Conservation (phyloP, 1,140 invertebrate species). For the Bombyx mori region ASM3026992v2 NC_085127.1:5036501-5037000, state of each 20-base stretch:
- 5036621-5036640: too few species aligned
- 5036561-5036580: too few species aligned
- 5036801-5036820: slow-evolving; percentile 6
- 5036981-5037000: not conserved
- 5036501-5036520: too few species aligned
- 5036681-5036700: not conserved
- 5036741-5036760: slow-evolving; percentile 9
- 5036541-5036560: too few species aligned
- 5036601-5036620: too few species aligned
- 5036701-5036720: slow-evolving; percentile 3
- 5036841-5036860: slow-evolving; percentile 53
- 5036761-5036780: slow-evolving; percentile 1
- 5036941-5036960: slow-evolving; percentile 49
- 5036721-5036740: slow-evolving; percentile 5
- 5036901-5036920: slow-evolving; percentile 39
- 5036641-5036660: too few species aligned
- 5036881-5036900: slow-evolving; percentile 26
- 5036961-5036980: slow-evolving; percentile 5
- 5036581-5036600: too few species aligned
- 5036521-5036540: too few species aligned
- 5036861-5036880: slow-evolving; percentile 41
- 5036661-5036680: too few species aligned
- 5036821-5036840: slow-evolving; percentile 34
- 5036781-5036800: slow-evolving; percentile 8
- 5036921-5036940: slow-evolving; percentile 48